Evolutionary conservation across 2,797 vertebrate genomes (phyloP), one percentile per base, ranked within the genome.

Genomic region (Micropoecilia bifurca): DNA sequence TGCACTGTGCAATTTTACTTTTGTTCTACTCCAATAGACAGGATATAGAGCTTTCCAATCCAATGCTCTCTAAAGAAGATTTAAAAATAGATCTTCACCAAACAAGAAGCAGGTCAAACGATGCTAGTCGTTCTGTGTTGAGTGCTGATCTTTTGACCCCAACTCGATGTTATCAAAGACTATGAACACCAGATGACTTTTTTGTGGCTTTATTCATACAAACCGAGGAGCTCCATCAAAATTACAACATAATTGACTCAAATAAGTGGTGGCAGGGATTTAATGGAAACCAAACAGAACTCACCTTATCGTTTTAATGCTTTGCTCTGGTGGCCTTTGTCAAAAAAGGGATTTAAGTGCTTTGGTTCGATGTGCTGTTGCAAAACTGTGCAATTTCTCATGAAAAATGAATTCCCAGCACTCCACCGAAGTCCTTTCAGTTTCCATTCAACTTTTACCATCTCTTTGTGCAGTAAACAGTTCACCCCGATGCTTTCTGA

Each of bases 361-460:
- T 20, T 63, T 0, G 6, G 76, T 77, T 89, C 82, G 76, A 88
- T 80, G 86, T 43, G 16, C 80, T 77, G 82, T 66, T 82, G 82
- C 75, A 91, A 90, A 93, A 90, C 87, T 84, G 76, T 85, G 87
- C 91, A 90, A 89, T 88, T 91, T 85, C 88, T 88, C 90, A 87
- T 83, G 72, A 89, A 90, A 91, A 84, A 92, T 86, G 84, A 92
- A 92, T 90, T 88, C 88, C 85, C 89, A 87, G 81, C 86, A 45
- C 88, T 91, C 89, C 83, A 83, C 84, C 88, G 80, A 90, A 90
- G 89, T 85, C 88, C 88, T 85, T 92, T 89, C 88, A 90, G 81
- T 61, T 89, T 90, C 88, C 84, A 90, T 93, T 92, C 61, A 36
- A 84, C 88, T 88, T 69, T 43, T 79, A 77, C 68, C 48, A 0